Conservation (phyloP, 1,140 invertebrate species). For the Leptinotarsa lineolata region DNA sequence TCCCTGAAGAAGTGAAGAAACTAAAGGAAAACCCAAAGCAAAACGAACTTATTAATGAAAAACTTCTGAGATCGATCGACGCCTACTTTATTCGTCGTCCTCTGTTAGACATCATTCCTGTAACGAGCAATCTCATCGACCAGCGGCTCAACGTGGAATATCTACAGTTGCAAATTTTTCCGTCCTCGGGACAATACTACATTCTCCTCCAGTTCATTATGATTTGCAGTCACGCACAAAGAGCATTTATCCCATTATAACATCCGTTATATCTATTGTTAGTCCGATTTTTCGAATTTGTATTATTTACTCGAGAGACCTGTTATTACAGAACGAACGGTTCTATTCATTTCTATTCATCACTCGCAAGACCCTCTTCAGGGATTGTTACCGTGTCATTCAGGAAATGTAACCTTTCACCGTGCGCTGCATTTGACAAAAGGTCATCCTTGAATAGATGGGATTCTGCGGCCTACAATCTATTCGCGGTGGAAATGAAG, state of each 20-base stretch:
- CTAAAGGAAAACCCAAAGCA: too few relatives aligned
- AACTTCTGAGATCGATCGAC: too few relatives aligned
- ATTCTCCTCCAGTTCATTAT: neutral
- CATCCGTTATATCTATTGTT: constrained; percentile 5
- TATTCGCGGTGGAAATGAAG: neutral
- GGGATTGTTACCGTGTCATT: neutral
- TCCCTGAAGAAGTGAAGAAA: too few relatives aligned
- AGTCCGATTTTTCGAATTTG: neutral
- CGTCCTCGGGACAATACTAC: neutral
- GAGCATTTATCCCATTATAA: constrained; percentile 1
- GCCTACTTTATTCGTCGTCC: too few relatives aligned
- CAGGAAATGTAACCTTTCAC: neutral
- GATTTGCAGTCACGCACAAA: neutral
- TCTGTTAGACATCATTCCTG: too few relatives aligned
- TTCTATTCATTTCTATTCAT: constrained; percentile 5
- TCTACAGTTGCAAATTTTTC: neutral
- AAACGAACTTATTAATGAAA: too few relatives aligned
- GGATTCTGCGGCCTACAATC: neutral
- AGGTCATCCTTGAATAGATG: neutral
- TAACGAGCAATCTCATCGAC: too few relatives aligned
- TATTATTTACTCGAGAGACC: constrained; percentile 3
- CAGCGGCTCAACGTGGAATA: too few relatives aligned
- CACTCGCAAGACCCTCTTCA: neutral
- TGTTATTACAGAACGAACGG: constrained; percentile 1
- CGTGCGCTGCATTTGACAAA: neutral